These are phyloP conservation scores for Phalacrocorax aristotelis DNA, from an alignment of 2,113 vertebrate species.

Conservation along the genomic window DNA sequence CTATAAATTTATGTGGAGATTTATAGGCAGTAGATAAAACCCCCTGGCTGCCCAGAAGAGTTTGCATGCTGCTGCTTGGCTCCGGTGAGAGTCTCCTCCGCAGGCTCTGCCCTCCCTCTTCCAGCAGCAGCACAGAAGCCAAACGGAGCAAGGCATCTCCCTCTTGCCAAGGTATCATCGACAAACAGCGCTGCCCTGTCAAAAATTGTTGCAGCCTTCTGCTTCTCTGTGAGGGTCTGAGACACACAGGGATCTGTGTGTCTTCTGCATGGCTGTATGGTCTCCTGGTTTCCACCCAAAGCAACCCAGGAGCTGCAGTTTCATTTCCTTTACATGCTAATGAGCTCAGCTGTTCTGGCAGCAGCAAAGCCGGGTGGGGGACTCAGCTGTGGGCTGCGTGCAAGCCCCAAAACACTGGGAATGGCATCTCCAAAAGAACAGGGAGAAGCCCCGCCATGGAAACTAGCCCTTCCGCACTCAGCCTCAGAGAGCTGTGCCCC, in stretches of 20 bases:
- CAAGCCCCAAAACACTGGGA: background rate
- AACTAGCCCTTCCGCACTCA: background rate
- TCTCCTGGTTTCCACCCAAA: background rate
- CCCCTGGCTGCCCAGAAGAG: background rate
- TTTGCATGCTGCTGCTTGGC: background rate
- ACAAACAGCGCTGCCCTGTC: background rate
- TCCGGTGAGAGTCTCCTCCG: background rate
- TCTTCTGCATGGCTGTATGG: background rate
- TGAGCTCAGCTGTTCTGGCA: slow-evolving; percentile 24
- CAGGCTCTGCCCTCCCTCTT: background rate
- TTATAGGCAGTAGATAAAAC: background rate
- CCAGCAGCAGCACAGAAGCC: accelerated
- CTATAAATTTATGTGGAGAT: background rate
- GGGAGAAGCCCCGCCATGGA: background rate
- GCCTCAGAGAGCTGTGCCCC: background rate
- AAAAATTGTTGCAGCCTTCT: background rate
- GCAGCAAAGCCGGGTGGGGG: background rate
- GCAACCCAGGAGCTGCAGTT: background rate
- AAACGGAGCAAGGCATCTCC: background rate
- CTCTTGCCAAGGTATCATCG: background rate
- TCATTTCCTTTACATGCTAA: background rate
- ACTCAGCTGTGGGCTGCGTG: background rate
- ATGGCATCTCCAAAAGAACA: background rate
- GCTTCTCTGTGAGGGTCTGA: background rate
- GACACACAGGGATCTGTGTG: accelerated